Base-by-base conservation (phyloP, 2,888 invertebrate species). In the Ernsta delagoae region DNA sequence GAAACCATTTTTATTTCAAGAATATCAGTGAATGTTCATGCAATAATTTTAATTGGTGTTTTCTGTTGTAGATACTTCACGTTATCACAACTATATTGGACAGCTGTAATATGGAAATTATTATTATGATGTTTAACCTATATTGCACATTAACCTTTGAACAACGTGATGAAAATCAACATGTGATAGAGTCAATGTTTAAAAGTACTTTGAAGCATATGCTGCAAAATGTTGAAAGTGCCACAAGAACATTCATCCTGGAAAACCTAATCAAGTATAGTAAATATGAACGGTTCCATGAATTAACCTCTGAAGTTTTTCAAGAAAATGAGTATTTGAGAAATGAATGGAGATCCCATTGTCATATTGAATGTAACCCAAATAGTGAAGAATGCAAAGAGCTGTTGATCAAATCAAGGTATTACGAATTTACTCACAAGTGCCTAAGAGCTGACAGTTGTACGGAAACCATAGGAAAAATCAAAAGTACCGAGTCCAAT, bases 41-140 rank as follows among this genome's bases (percentile, higher is more conserved):
- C 5, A 36, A n/a, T n/a, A 36, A 36, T 3, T 36, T 36, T 4
- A 36, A 36, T 36, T 36, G 5, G n/a, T 45, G 45, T 45, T 11
- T 45, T 59, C 6, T 59, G 45, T 79, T 82, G 61, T 75, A 92
- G 92, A 78, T 90, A 43, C 77, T 88, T 11, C 85, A 87, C 69
- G 76, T 82, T 1, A 79, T 88, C 36, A 79, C 81, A 16, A 78
- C 74, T 59, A 78, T 89, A 41, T 71, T 84, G 50, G 72, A 78
- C 66, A 75, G 77, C n/a, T 79, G 80, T n/a, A 84, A 83, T 71
- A 76, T 73, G 5, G 88, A 88, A 77, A 71, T 86, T 31, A 83
- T 84, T 70, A 70, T 85, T 65, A 65, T 84, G 7, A 65, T 88
- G 36, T 80, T 84, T 9, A 78, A 83, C 66, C 73, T 84, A 48